Evolutionary conservation across 1,140 invertebrate species (phyloP), one percentile per base, ranked within the genome.

Genomic region (Melitaea cinxia): DNA sequence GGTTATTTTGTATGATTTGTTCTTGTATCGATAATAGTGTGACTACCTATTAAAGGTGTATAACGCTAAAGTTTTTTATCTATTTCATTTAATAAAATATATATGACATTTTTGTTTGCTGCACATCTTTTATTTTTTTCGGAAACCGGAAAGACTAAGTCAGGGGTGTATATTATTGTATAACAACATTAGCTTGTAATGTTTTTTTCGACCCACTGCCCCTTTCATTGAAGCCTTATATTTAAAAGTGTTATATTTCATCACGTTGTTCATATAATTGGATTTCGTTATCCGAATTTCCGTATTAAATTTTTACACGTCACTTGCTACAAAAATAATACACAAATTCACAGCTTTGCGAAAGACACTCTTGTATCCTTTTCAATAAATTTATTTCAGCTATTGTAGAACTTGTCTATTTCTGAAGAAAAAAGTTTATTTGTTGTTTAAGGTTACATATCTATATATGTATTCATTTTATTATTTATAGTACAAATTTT

Each of bases 231-330:
- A 63, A 63, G 52, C 60, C 60, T 47, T 63, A 63, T 35, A 17
- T 24, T 21, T 26, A 63, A 57, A 66, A 57, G 57, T 39, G n/a
- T 70, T 33, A 54, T 33, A 50, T 70, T 57, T 28, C 62, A 37
- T 53, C 35, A 15, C 42, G 39, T 35, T 28, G 57, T 42, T 28
- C 30, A n/a, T 17, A 24, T 68, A 68, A 68, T 68, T 68, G 65
- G 58, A 68, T 65, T 54, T 42, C 24, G 50, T 42, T 45, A 62
- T 54, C 47, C 54, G 15, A 70, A 70, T 70, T 65, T 70, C 63
- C 58, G 62, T 65, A 28, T 45, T 55, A 21, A 56, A 67, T 61
- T 70, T 70, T 70, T 70, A 57, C 68, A 61, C 33, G 12, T 45
- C 52, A 65, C 45, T 65, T 54, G 14, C 24, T 28, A 61, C 30